Conservation (phyloP, 2,797 vertebrate genomes). For the Molossus molossus region DNA sequence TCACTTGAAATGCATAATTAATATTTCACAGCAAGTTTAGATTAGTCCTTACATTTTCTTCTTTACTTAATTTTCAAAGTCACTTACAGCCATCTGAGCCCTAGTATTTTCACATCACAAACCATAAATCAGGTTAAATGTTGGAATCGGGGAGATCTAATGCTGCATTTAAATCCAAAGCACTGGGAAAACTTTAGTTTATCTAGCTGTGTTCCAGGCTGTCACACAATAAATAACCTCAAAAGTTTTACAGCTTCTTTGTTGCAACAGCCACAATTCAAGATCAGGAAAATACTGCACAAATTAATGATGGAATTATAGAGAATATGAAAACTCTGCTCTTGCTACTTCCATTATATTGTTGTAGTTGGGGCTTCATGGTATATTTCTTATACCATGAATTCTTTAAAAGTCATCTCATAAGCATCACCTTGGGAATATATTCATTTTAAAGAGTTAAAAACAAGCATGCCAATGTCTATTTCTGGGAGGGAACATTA, state of each 20-base stretch:
- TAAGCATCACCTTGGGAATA: background rate
- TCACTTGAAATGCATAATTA: slow-evolving; percentile 89
- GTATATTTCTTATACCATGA: slow-evolving; percentile 43
- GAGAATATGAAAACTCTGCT: background rate
- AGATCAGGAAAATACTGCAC: slow-evolving; percentile 56
- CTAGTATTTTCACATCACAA: slow-evolving; percentile 84
- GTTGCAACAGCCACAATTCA: slow-evolving; percentile 52
- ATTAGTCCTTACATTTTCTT: slow-evolving; percentile 86
- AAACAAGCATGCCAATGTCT: background rate
- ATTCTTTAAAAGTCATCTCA: slow-evolving; percentile 60
- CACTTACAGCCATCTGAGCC: slow-evolving; percentile 85
- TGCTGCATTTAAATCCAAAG: slow-evolving; percentile 84
- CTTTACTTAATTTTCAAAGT: slow-evolving; percentile 88
- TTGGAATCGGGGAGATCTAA: slow-evolving; percentile 84
- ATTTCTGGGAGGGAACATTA: background rate
- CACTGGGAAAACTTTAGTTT: slow-evolving; percentile 80
- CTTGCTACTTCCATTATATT: background rate
- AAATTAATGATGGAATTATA: slow-evolving; percentile 69
- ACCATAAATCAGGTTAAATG: slow-evolving; percentile 89
- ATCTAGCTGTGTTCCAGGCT: slow-evolving; percentile 72
- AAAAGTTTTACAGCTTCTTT: slow-evolving; percentile 64
- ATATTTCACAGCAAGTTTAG: slow-evolving; percentile 87
- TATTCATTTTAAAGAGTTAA: background rate
- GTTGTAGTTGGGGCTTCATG: background rate
- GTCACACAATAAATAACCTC: slow-evolving; percentile 78